phyloP scores from a whole-genome alignment of 2,888 invertebrate genomes.

The Trachelus iudaicus region DNA sequence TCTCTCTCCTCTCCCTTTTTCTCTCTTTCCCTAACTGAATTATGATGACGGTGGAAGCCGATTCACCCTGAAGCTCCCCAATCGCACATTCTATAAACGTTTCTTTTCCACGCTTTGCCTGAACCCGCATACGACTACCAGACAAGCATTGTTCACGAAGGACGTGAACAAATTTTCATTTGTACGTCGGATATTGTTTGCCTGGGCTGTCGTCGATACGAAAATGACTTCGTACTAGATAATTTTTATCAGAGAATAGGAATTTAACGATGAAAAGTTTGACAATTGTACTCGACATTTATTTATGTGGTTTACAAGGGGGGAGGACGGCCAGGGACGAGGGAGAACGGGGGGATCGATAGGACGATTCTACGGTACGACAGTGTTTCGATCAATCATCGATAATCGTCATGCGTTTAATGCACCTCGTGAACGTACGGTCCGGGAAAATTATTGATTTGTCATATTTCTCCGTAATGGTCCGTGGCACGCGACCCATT shows the following conservation, averaged over 20 bases:
- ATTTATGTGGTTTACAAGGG: not conserved
- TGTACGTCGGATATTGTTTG: not conserved
- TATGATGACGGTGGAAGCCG: not conserved
- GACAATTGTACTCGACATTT: not conserved
- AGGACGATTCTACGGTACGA: slow-evolving; percentile 19
- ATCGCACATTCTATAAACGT: not conserved
- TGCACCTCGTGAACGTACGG: slow-evolving; percentile 43
- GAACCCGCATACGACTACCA: not conserved
- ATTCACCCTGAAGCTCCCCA: not conserved
- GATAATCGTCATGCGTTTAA: slow-evolving; percentile 45
- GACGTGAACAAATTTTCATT: not conserved
- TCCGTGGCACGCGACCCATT: slow-evolving; percentile 30
- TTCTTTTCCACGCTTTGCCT: not conserved
- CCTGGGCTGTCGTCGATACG: not conserved
- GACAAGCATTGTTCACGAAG: not conserved
- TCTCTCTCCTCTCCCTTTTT: not conserved
- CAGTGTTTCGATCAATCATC: slow-evolving; percentile 45
- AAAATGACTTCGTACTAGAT: not conserved
- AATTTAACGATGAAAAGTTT: not conserved
- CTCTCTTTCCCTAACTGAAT: not conserved
- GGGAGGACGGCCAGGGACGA: not conserved
- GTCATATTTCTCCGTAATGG: slow-evolving; percentile 46
- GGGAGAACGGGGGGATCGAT: not conserved
- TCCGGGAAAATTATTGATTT: slow-evolving; percentile 50
- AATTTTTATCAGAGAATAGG: not conserved